Percentiles rank a stretch among this genome's conserved stretches.
Conservation (phyloP, 2,797 vertebrate species). For the Xiphorhynchus erythropygius region DNA sequence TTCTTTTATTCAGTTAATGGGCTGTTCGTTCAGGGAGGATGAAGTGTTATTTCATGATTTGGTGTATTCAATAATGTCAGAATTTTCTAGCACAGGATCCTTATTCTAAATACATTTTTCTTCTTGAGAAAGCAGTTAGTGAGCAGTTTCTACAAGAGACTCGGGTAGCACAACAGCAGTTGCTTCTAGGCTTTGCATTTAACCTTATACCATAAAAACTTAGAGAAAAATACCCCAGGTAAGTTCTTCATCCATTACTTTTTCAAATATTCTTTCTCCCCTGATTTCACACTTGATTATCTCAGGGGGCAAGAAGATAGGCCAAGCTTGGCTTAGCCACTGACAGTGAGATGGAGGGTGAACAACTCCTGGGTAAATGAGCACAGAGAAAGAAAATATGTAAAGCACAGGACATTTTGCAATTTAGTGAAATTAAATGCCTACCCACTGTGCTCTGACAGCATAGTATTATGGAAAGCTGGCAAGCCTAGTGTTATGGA, state of each 20-base stretch:
- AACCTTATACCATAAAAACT: background rate
- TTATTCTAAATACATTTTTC: slow-evolving; percentile 1
- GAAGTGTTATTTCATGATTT: background rate
- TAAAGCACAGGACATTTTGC: background rate
- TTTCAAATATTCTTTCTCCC: background rate
- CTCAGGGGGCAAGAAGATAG: background rate
- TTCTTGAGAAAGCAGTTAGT: background rate
- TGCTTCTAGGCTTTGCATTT: background rate
- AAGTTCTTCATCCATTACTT: background rate
- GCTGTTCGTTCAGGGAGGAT: background rate
- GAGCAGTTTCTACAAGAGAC: background rate
- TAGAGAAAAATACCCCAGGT: background rate
- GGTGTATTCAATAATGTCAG: background rate
- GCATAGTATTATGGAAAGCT: background rate
- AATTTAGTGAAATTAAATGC: background rate
- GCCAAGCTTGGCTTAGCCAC: background rate
- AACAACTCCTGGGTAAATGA: background rate
- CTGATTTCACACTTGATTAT: slow-evolving; percentile 4
- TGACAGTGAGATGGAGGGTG: background rate
- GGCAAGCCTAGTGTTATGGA: background rate
- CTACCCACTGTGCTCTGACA: background rate
- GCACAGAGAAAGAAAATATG: background rate
- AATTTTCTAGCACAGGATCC: background rate
- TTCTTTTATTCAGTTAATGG: background rate
- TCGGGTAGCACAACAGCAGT: background rate